Conservation (phyloP, 2,113 vertebrate species). For the Pomatostomus ruficeps region DNA sequence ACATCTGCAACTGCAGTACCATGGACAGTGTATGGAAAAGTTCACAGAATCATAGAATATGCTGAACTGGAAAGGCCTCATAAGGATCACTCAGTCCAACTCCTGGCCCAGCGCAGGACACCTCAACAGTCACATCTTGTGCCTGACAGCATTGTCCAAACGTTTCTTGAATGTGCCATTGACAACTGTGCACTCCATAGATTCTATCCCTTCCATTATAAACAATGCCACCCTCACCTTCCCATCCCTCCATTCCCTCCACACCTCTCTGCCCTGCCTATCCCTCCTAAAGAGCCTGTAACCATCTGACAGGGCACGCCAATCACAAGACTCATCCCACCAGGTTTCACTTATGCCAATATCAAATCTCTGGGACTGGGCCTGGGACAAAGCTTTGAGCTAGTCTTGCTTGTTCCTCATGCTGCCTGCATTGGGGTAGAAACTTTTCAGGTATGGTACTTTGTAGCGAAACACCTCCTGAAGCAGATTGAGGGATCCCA, state of each 20-base stretch:
- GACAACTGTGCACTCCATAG: background rate
- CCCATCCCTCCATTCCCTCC: too few species aligned
- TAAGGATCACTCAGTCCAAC: background rate
- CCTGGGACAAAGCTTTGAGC: background rate
- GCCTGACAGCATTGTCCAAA: background rate
- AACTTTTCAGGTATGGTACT: background rate
- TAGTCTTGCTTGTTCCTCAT: background rate
- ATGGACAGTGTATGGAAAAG: constrained; percentile 48
- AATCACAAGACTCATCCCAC: background rate
- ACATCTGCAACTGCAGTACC: constrained; percentile 15
- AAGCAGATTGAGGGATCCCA: background rate
- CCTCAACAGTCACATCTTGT: background rate
- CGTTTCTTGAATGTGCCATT: background rate
- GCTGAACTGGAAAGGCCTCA: background rate
- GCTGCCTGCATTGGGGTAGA: background rate
- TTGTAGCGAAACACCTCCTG: background rate
- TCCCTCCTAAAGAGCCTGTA: background rate
- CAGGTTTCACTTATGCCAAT: background rate
- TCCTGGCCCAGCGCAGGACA: background rate
- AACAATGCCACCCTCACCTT: fast-evolving
- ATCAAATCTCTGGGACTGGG: background rate
- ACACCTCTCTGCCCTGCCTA: background rate
- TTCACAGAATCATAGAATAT: background rate
- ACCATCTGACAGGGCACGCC: background rate
- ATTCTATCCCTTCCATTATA: background rate